Percentiles rank a stretch among this genome's conserved stretches.
phyloP scores from a whole-genome alignment of 2,113 vertebrate species.

The Atractosteus spatula region DNA sequence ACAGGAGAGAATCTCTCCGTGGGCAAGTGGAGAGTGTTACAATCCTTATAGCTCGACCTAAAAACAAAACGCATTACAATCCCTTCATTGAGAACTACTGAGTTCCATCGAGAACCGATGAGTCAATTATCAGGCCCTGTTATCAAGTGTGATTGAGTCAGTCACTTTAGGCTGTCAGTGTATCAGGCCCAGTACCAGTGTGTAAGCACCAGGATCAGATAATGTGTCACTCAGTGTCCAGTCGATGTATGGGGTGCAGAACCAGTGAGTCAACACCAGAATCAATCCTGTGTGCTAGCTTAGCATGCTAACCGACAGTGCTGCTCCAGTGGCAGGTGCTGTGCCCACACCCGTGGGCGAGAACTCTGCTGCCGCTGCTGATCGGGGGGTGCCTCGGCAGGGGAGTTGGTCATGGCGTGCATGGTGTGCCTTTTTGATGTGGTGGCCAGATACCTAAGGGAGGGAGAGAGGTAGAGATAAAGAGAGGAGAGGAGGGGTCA shows the following conservation, averaged over 20 bases:
- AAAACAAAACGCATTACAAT: constrained; percentile 2
- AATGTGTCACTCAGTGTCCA: background rate
- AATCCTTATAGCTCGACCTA: constrained; percentile 97
- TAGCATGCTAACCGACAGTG: constrained; percentile 89
- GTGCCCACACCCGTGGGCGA: constrained; percentile 90
- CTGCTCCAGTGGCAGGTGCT: constrained; percentile 76
- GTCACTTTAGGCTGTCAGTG: too few relatives aligned
- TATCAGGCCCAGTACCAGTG: background rate
- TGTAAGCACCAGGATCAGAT: too few relatives aligned
- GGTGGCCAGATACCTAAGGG: constrained; percentile 98
- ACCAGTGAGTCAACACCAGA: background rate
- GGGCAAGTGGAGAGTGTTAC: constrained; percentile 94
- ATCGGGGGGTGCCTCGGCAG: constrained; percentile 89
- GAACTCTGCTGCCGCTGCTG: constrained; percentile 88
- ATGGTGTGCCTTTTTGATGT: constrained; percentile 98
- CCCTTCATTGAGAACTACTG: background rate
- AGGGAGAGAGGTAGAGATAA: constrained; percentile 45
- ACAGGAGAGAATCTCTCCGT: constrained; percentile 97
- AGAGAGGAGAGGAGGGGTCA: constrained; percentile 41
- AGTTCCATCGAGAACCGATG: too few relatives aligned
- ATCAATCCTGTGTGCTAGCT: background rate
- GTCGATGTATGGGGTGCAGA: background rate
- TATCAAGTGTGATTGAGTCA: too few relatives aligned
- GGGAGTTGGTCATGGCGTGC: constrained; percentile 86
- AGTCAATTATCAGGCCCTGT: too few relatives aligned